Percentiles rank a stretch among this genome's conserved stretches.
phyloP scores from a whole-genome alignment of 2,113 vertebrate genomes.

The Ictalurus punctatus region DNA sequence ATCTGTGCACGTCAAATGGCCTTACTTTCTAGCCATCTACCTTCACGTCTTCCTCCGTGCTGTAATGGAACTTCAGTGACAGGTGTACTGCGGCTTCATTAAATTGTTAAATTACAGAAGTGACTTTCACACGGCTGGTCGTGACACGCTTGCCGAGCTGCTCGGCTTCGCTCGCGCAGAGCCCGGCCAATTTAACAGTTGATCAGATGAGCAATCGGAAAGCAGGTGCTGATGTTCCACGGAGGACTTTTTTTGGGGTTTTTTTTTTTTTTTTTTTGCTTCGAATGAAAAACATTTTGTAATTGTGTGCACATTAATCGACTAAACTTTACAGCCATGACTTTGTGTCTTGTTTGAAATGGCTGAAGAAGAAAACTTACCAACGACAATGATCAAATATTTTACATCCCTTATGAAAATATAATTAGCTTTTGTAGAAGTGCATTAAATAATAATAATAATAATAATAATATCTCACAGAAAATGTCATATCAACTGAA shows the following conservation, averaged over 20 bases:
- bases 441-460: not conserved
- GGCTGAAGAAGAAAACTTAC: not conserved
- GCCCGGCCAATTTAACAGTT: constrained; percentile 14
- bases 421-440: not conserved
- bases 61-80: constrained; percentile 16
- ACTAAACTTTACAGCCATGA: not conserved
- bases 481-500: not conserved
- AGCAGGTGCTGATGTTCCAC: not conserved
- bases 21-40: not conserved
- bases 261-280: not conserved
- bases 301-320: not conserved
- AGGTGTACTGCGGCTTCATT: constrained; percentile 12
- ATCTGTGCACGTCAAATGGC: not conserved
- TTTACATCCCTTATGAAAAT: not conserved
- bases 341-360: not conserved
- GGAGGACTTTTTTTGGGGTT: not conserved
- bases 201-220: constrained; percentile 31
- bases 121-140: constrained; percentile 14
- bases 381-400: not conserved
- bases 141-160: not conserved
- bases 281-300: not conserved
- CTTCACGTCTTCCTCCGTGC: not conserved
- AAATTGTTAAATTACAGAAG: constrained; percentile 21
- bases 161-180: not conserved
- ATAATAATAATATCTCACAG: not conserved